Evolutionary conservation across 1,140 invertebrate species (phyloP).

Genomic region (Coptotermes formosanus): DNA sequence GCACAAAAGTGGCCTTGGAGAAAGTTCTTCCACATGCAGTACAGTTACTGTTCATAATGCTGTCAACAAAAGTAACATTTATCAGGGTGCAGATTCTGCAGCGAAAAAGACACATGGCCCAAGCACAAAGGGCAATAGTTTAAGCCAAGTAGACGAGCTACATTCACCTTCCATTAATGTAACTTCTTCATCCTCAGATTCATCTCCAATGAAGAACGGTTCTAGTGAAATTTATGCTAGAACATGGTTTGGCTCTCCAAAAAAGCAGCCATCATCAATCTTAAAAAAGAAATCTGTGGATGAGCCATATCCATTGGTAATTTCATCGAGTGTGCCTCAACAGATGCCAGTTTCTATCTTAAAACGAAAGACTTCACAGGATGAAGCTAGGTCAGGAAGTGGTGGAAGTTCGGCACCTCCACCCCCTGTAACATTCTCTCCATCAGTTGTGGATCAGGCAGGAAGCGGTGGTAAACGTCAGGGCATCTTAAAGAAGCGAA

Average conservation of each 20-base stretch:
- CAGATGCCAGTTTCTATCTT: conserved; percentile 68
- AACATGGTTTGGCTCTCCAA: conserved; percentile 1
- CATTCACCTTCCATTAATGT: not conserved
- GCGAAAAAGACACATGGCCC: not conserved
- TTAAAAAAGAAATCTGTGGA: conserved; percentile 43
- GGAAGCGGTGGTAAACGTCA: conserved; percentile 52
- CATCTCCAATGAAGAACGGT: not conserved
- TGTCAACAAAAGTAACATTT: not conserved
- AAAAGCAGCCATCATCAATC: conserved; percentile 35
- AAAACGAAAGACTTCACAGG: conserved; percentile 66
- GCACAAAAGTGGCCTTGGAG: not conserved
- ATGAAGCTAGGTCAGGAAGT: conserved; percentile 25
- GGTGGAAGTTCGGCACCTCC: conserved; percentile 42
- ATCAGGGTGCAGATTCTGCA: not conserved
- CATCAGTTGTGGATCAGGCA: conserved; percentile 58
- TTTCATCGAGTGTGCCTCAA: conserved; percentile 40
- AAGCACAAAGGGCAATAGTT: not conserved
- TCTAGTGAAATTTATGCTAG: not conserved
- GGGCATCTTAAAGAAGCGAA: conserved; percentile 74
- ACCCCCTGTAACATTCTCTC: conserved; percentile 70
- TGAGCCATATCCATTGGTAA: conserved; percentile 36
- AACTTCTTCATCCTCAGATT: not conserved
- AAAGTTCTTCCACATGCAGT: not conserved
- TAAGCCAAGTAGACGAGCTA: not conserved
- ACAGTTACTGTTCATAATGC: not conserved